Conservation (phyloP, 2,888 invertebrate genomes). For the Agonopterix alstromeriana region DNA sequence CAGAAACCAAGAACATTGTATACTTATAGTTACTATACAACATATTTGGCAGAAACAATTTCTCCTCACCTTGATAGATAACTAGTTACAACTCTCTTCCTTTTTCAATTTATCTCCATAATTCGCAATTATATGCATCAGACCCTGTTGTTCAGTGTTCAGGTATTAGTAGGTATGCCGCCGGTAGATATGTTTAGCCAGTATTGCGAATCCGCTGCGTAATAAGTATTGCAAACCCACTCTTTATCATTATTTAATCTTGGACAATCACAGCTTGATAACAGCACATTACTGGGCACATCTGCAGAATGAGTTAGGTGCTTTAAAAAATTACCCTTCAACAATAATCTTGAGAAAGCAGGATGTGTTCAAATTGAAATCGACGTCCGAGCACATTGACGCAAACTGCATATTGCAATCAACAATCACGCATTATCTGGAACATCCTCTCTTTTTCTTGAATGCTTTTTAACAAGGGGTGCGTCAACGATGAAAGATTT, state of each 20-base stretch:
- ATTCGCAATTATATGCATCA: no score
- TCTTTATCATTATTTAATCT: neutral
- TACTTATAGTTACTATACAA: no score
- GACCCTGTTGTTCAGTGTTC: no score
- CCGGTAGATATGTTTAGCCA: no score
- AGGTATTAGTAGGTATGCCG: no score
- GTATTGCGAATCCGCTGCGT: no score
- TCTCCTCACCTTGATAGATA: no score
- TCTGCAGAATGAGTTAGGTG: constrained; percentile 8
- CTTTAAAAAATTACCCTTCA: constrained; percentile 31
- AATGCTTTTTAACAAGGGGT: constrained; percentile 12
- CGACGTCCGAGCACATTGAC: constrained; percentile 64
- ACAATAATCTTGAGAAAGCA: constrained; percentile 61
- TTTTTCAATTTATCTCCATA: no score
- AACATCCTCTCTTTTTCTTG: constrained; percentile 45
- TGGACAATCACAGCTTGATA: constrained; percentile 4
- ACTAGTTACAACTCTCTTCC: no score
- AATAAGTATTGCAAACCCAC: no score
- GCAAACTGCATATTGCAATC: constrained; percentile 64
- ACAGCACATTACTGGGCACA: neutral
- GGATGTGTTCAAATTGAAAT: constrained; percentile 72
- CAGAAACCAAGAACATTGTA: no score
- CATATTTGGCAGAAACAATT: no score
- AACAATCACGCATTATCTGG: constrained; percentile 53
- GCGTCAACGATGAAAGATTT: neutral